Evolutionary conservation across 2,888 invertebrate genomes (phyloP), one percentile per base, ranked within the genome.

Genomic region (Clivina fossor): DNA sequence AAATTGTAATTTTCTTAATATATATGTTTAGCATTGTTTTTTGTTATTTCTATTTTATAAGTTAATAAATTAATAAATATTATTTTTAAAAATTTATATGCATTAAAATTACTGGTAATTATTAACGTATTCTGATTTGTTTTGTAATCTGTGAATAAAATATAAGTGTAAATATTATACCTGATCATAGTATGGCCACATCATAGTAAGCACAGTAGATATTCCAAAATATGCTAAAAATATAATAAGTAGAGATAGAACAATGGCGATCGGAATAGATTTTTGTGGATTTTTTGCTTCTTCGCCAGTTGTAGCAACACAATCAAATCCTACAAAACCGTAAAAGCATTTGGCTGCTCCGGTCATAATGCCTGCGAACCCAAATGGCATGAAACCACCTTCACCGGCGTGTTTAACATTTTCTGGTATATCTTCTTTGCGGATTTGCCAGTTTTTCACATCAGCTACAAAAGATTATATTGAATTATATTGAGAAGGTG

Each of bases 271-370:
- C 0, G 97, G 97, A 57, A 97, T 96, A 62, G 92, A 87, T 59
- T 83, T 80, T 72, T 93, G 89, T 0, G 97, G 96, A 74, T 93
- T 93, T 69, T 88, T 90, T 0, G 94, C 95, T 73, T 97, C 97
- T 72, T 97, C 97, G 0, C 91, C 90, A 0, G 91, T 91, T 2
- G 92, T 91, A 9, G 92, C 92, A 3, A 92, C 91, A 63, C 90
- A 88, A 76, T 97, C 97, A 71, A 97, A 97, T 18, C 97, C 97
- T 3, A 97, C 93, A 72, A 95, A 97, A 13, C 93, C 94, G 72
- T 88, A 96, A 76, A 91, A 91, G 69, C 90, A 91, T 67, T 88
- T 90, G 0, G 92, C 91, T 0, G 92, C 88, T 0, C 93, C 93
- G 0, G 88, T 84, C 88, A 93, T 88, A 3, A 93, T 82, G 0